Base-by-base conservation (phyloP, 2,888 invertebrate genomes). In the Dolichomitus sp. region DNA sequence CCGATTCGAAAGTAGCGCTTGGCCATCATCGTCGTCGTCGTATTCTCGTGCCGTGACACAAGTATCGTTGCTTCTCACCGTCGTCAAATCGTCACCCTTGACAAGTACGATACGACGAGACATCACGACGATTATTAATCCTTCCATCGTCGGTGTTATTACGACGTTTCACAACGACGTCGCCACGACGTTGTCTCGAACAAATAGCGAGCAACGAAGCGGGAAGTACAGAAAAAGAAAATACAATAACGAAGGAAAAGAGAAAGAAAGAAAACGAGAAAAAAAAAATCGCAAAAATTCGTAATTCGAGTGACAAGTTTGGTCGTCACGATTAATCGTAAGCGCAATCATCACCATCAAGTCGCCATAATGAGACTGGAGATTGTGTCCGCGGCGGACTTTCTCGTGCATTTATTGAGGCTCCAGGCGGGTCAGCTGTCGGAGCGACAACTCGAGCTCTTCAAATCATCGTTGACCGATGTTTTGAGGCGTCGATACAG, bases 401-500 rank as follows among this genome's bases (percentile, higher is more conserved):
- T 95, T 88, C 90, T 95, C 73, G 94, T 94, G 87, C 94, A 94
- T 88, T 89, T 95, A 85, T 89, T 95, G 83, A 92, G 94, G 68
- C 90, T 94, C 69, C 93, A 94, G 84, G 89, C 93, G 19, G 93
- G 92, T 57, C 92, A 93, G 83, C 85, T 93, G 82, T 90, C 91
- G 48, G 93, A 93, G 80, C 89, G 95, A 40, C 94, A 94, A 87
- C 88, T 95, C 75, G 94, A 94, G 48, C 90, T 93, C 87, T 95
- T 95, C 89, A 94, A 94, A 82, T 91, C 90, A 30, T 94, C 94
- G 52, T 86, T 95, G 72, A 93, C 93, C 57, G 94, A 94, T 74
- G 92, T 95, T 11, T 88, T 95, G 57, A 89, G 93, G 17, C 91
- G 92, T 17, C 94, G 95, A 69, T 96, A 95, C 89, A 92, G 95